These are phyloP conservation scores for Antennarius maculatus DNA, from an alignment of 2,797 vertebrate species.

Conservation along the genomic window DNA sequence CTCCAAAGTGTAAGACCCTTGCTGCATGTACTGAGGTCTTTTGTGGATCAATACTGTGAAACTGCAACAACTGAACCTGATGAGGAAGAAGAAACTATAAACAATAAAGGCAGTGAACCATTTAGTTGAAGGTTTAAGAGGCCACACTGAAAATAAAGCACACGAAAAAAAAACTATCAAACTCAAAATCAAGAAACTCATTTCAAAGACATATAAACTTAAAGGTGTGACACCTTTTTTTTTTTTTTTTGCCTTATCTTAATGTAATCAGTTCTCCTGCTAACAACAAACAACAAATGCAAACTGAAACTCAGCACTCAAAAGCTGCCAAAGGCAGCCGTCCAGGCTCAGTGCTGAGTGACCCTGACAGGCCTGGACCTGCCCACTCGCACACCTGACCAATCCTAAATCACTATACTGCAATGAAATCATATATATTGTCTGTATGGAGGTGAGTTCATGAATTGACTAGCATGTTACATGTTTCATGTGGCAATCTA, in stretches of 20 bases:
- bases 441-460: too few species aligned
- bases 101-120: slow-evolving; percentile 5
- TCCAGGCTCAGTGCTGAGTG: too few species aligned
- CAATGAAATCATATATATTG: too few species aligned
- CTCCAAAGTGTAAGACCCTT: slow-evolving; percentile 12
- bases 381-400: too few species aligned
- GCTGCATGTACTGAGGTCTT: slow-evolving; percentile 12
- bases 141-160: neutral
- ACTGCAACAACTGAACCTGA: slow-evolving; percentile 13
- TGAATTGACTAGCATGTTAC: too few species aligned
- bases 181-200: neutral
- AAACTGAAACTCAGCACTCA: too few species aligned
- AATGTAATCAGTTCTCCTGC: slow-evolving; percentile 1
- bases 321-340: too few species aligned
- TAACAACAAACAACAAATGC: slow-evolving; percentile 8
- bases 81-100: slow-evolving; percentile 7
- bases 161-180: neutral
- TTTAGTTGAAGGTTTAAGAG: slow-evolving; percentile 7
- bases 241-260: neutral
- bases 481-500: too few species aligned
- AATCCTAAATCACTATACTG: too few species aligned
- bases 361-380: too few species aligned
- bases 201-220: neutral
- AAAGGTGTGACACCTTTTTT: neutral
- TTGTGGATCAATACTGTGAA: slow-evolving; percentile 14